Evolutionary conservation across 2,797 vertebrate species (phyloP).

Genomic region (Manis javanica): DNA sequence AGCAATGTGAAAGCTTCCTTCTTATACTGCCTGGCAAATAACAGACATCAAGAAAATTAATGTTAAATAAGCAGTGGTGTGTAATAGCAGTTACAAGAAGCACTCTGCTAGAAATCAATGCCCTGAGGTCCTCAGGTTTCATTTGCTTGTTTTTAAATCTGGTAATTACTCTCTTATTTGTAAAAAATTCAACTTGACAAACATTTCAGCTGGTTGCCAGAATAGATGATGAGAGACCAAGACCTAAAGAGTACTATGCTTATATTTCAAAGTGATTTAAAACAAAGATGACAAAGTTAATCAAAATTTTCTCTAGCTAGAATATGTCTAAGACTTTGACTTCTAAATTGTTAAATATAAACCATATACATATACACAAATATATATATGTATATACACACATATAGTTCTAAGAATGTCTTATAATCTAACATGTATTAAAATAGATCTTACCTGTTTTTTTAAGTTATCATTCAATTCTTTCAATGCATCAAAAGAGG

Average conservation of each 20-base stretch:
- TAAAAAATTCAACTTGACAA: slow-evolving; percentile 9
- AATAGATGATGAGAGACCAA: background rate
- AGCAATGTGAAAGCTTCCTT: background rate
- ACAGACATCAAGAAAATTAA: background rate
- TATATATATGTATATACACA: too few relatives aligned
- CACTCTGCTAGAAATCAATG: background rate
- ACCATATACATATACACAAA: background rate
- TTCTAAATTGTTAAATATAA: slow-evolving; percentile 5
- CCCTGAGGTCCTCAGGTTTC: too few relatives aligned
- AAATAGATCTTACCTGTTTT: slow-evolving; percentile 89
- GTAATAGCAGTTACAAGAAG: background rate
- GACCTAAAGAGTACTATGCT: background rate
- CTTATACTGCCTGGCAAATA: background rate
- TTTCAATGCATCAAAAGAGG: slow-evolving; percentile 92
- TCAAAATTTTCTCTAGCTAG: slow-evolving; percentile 5
- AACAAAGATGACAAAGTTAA: slow-evolving; percentile 50
- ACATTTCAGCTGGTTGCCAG: slow-evolving; percentile 2
- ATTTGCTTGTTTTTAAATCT: background rate
- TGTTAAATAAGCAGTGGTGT: background rate
- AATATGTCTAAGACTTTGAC: slow-evolving; percentile 4
- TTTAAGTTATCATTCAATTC: slow-evolving; percentile 92
- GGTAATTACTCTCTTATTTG: background rate
- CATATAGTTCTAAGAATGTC: background rate
- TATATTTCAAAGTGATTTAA: slow-evolving; percentile 14
- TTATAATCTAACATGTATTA: slow-evolving; percentile 23